Evolutionary conservation across 2,113 vertebrate genomes (phyloP).

Genomic region (Dasyornis broadbenti): DNA sequence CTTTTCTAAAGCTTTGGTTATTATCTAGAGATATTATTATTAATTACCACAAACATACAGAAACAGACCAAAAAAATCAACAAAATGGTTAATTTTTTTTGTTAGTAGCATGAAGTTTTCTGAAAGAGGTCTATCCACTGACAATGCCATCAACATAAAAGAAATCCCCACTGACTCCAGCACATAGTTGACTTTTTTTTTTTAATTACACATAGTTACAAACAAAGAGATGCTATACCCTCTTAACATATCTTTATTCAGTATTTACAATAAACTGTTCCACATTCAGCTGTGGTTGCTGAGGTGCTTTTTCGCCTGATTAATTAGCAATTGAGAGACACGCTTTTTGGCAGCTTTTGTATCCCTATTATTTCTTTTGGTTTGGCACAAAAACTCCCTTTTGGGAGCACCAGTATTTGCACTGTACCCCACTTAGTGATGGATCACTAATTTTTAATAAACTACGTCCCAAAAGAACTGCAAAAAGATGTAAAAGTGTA

Average conservation of each 20-base stretch:
- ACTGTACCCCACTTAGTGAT: constrained; percentile 72
- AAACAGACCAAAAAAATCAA: neutral
- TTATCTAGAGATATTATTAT: neutral
- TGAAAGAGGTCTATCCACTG: neutral
- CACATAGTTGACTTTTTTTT: neutral
- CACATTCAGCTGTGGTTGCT: constrained; percentile 23
- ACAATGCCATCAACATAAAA: neutral
- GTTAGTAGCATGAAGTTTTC: neutral
- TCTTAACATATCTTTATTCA: constrained; percentile 40
- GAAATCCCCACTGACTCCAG: neutral
- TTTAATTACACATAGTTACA: neutral
- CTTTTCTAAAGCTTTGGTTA: neutral
- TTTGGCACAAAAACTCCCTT: constrained; percentile 67
- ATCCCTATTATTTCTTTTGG: constrained; percentile 69
- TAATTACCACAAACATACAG: neutral
- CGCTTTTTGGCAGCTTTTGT: constrained; percentile 73
- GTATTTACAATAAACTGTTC: constrained; percentile 62
- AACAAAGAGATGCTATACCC: constrained; percentile 23
- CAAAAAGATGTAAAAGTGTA: constrained; percentile 64
- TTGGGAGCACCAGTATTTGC: constrained; percentile 65
- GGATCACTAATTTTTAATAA: constrained; percentile 78
- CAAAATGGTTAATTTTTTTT: neutral
- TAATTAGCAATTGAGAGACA: constrained; percentile 77
- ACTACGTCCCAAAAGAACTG: constrained; percentile 32
- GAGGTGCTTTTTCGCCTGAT: constrained; percentile 69